Evolutionary conservation across 2,113 vertebrate genomes (phyloP), one percentile per base, ranked within the genome.

Genomic region (Sardina pilchardus): DNA sequence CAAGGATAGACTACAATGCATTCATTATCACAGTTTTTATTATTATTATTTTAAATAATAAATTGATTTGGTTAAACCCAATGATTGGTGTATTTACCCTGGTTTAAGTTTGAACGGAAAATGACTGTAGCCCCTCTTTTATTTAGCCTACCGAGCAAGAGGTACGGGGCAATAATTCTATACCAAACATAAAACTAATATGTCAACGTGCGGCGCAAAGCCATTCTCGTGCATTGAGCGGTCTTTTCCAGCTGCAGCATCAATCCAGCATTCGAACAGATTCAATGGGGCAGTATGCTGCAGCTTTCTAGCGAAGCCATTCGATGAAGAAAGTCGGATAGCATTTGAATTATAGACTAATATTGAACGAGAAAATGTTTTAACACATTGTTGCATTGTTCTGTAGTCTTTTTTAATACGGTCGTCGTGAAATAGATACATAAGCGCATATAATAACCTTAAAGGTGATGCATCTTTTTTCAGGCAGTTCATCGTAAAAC

Each of bases 131-230:
- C 12, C 1, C n/a, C 30, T 12, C 6, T 30, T 71, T 34, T 34
- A 30, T 71, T 71, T 12, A 67, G 8, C 84, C 67, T 84, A 17
- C 83, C 81, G 63, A 83, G 75, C 48, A 53, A 34, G 8, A 9
- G 43, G 21, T 26, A 39, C 30, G 17, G 71, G 9, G 2, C 82
- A 12, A 44, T 34, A 12, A 24, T 42, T 19, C 0, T 17, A 21
- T 56, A 71, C 59, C 78, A 87, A 88, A 81, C 80, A 4, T 47
- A 84, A 87, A 63, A 88, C 84, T 44, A 59, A 85, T 42, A 80
- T 84, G 86, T 81, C 82, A 86, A 45, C 82, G 67, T 59, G 82
- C 86, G 75, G 71, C 83, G 24, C 59, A 26, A 48, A 83, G 81
- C 82, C 53, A 75, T 78, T 39, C 44, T 67, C 42, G 81, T 78